Base-by-base conservation (phyloP, 2,888 invertebrate genomes). In the Mesorhabditis sp. region DNA sequence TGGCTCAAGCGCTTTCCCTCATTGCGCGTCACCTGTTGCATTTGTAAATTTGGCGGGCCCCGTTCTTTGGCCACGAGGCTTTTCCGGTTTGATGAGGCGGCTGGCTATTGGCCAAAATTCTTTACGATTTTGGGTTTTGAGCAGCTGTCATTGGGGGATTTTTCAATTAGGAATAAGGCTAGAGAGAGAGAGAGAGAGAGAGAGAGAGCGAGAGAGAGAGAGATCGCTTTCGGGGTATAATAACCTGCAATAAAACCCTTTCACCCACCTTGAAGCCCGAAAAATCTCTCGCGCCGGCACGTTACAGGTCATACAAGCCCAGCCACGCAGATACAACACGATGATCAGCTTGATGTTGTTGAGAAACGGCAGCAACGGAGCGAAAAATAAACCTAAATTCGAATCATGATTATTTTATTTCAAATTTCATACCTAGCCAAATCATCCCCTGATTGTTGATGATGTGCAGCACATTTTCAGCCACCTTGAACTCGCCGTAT, bases 361-460 rank as follows among this genome's bases (percentile, higher is more conserved):
- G 70, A 97, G 88, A 0, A 92, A 90, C 0, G 94, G 93, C 7
- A 97, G 88, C 0, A 95, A 94, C 0, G 97, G 97, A 10, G 94
- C 93, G 86, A 97, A 97, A 86, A 97, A 97, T 90, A 95, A 92
- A 45, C 97, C 97, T 92, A 97, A 93, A 95, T 96, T 97, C 58
- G n/a, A n/a, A n/a, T n/a, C n/a, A 96, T 92, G 91, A 94, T 92
- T 62, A 10, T 28, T 13, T 62, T 15, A 15, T 13, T 62, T 62
- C 10, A 62, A 13, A n/a, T n/a, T n/a, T n/a, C n/a, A n/a, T n/a
- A n/a, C 95, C 95, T 92, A 96, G 93, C 95, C 96, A 96, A 61
- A 96, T 92, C 91, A 94, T 92, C 7, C 95, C 81, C 71, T 97
- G 96, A 86, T 96, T 97, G 86, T 95, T 93, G 58, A 97, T 94